Percentiles rank a stretch among this genome's conserved stretches.
These are phyloP conservation scores for Campylomormyrus tamandua DNA, from an alignment of 2,113 vertebrate genomes.

Conservation along the genomic window DNA sequence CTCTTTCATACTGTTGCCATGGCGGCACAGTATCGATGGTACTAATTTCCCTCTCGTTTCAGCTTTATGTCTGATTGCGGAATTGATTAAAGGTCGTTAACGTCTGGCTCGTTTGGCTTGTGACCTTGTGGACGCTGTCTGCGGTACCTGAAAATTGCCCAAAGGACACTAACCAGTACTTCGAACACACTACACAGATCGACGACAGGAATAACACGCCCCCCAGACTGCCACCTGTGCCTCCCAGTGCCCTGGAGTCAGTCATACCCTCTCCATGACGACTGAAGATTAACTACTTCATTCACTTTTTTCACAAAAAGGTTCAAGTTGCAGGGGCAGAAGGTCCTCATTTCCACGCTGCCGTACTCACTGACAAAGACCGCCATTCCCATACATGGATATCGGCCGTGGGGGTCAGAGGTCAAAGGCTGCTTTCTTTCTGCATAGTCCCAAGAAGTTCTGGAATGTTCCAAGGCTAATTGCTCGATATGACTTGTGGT, in stretches of 20 bases:
- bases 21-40: background rate
- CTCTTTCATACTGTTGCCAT: background rate
- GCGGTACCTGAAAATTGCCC: background rate
- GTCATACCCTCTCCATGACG: background rate
- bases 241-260: background rate
- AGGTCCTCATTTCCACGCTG: background rate
- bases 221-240: background rate
- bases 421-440: background rate
- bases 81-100: background rate
- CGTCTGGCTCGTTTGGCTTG: background rate
- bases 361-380: background rate
- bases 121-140: background rate
- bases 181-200: background rate
- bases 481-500: slow-evolving; percentile 5
- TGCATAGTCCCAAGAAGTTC: background rate
- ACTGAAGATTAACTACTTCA: background rate
- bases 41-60: background rate
- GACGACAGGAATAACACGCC: background rate
- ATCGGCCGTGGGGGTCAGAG: background rate
- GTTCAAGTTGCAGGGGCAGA: background rate
- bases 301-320: background rate
- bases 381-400: background rate
- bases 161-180: background rate
- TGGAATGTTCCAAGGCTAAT: slow-evolving; percentile 7
- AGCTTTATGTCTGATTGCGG: background rate